Conservation (phyloP, 1,140 invertebrate genomes). For the Hyles vespertilio region DNA sequence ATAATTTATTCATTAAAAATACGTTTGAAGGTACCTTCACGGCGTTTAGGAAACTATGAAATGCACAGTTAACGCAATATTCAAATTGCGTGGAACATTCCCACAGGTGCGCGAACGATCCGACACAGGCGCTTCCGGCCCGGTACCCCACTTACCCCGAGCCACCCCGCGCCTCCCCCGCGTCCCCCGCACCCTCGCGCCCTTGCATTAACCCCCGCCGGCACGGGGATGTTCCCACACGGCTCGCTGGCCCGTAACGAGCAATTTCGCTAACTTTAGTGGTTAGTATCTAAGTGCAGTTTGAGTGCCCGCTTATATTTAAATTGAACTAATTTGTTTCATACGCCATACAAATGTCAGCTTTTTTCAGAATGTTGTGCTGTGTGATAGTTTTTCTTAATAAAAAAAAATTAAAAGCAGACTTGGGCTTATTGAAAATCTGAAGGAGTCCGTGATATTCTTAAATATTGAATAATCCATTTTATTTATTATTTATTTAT, state of each 20-base stretch:
- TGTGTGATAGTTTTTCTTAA: no score
- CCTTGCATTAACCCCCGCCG: constrained; percentile 31
- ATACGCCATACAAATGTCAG: constrained; percentile 11
- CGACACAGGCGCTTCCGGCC: constrained; percentile 61
- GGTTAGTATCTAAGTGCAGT: constrained; percentile 33
- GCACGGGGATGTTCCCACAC: constrained; percentile 53
- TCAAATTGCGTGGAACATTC: constrained; percentile 55
- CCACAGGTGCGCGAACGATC: constrained; percentile 64
- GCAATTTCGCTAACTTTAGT: constrained; percentile 60
- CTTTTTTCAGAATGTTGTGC: not conserved
- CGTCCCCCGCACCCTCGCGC: constrained; percentile 9
- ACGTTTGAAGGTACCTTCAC: not conserved
- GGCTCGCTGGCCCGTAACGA: constrained; percentile 46
- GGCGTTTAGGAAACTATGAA: no score
- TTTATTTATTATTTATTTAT: no score
- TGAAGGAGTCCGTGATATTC: no score
- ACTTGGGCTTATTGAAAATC: no score
- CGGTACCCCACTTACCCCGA: constrained; percentile 46
- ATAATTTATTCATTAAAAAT: constrained; percentile 2
- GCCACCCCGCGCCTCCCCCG: constrained; percentile 27
- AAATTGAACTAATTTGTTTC: not conserved
- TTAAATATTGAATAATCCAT: no score
- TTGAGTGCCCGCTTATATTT: not conserved
- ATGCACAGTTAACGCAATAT: constrained; percentile 19
- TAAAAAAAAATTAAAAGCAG: no score